Conservation (phyloP, 2,888 invertebrate genomes). For the Labia minor region DNA sequence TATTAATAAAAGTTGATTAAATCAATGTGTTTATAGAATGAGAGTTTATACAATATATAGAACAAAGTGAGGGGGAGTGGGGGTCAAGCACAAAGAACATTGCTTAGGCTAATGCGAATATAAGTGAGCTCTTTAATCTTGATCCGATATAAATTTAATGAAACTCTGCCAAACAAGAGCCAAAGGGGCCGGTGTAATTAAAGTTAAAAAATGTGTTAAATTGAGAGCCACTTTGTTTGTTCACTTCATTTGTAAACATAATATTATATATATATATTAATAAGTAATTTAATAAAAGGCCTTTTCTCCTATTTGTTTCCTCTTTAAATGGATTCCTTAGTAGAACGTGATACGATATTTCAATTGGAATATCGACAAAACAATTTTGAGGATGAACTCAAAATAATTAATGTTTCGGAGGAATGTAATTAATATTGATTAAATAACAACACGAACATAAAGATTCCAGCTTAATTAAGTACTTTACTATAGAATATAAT, state of each 20-base stretch:
- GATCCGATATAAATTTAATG: neutral
- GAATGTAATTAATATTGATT: too few relatives aligned
- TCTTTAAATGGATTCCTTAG: too few relatives aligned
- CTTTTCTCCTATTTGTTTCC: too few relatives aligned
- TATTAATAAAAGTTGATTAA: neutral
- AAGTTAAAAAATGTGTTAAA: neutral
- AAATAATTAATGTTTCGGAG: too few relatives aligned
- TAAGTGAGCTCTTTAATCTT: slow-evolving; percentile 13
- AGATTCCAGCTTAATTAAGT: too few relatives aligned
- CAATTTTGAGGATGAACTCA: too few relatives aligned
- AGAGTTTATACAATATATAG: neutral
- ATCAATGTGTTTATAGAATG: neutral
- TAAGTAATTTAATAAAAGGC: too few relatives aligned
- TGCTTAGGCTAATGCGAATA: neutral
- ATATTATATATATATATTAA: too few relatives aligned
- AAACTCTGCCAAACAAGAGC: neutral
- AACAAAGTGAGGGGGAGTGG: neutral
- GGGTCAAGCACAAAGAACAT: neutral
- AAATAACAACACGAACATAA: too few relatives aligned
- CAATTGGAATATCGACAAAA: too few relatives aligned
- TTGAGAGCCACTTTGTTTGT: neutral
- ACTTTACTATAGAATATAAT: too few relatives aligned
- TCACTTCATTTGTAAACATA: neutral
- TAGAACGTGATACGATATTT: too few relatives aligned
- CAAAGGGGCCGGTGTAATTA: neutral